Conservation (phyloP, 2,797 vertebrate genomes). For the Eleutherodactylus coqui region DNA sequence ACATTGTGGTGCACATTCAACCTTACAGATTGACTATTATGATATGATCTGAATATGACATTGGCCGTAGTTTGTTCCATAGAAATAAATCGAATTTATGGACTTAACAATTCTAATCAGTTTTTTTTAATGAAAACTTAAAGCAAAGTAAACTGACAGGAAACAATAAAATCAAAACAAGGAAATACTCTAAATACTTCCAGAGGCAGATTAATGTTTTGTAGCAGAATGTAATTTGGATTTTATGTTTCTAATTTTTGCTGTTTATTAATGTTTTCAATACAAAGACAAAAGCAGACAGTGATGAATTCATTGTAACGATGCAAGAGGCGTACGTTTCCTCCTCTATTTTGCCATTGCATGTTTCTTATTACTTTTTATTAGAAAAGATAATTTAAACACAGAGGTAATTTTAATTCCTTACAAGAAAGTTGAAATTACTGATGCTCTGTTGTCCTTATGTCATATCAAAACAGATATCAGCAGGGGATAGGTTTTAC, state of each 20-base stretch:
- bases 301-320: not conserved
- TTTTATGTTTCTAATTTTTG: not conserved
- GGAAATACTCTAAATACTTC: too few relatives aligned
- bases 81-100: too few relatives aligned
- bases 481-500: constrained; percentile 33
- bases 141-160: too few relatives aligned
- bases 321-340: not conserved
- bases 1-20: too few relatives aligned
- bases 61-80: too few relatives aligned
- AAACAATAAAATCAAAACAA: too few relatives aligned
- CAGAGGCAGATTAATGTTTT: not conserved
- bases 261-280: not conserved
- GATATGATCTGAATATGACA: too few relatives aligned
- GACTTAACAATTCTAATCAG: too few relatives aligned
- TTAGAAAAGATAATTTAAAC: constrained; percentile 8
- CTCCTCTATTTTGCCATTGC: not conserved
- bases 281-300: not conserved
- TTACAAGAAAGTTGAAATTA: constrained; percentile 17
- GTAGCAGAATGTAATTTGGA: not conserved
- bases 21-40: too few relatives aligned
- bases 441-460: constrained; percentile 22
- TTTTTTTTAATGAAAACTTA: not conserved
- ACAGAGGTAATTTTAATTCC: constrained; percentile 26
- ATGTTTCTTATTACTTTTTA: constrained; percentile 13
- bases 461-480: constrained; percentile 32